Conservation (phyloP, 2,113 vertebrate species). For the Cisticola juncidis region DNA sequence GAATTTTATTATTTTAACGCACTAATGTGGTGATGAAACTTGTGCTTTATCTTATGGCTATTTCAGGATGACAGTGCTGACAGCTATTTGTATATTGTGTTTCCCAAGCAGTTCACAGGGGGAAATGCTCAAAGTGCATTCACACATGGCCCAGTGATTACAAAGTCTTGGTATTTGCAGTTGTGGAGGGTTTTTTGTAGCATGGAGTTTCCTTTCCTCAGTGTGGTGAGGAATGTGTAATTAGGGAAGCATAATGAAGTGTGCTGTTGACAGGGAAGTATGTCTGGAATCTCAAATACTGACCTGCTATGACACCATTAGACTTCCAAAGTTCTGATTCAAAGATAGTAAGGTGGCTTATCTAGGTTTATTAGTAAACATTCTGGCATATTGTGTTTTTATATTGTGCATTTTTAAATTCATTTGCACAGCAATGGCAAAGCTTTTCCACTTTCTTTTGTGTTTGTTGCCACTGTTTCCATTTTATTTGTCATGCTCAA, state of each 20-base stretch:
- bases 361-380: neutral
- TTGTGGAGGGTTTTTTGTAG: neutral
- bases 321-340: neutral
- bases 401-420: neutral
- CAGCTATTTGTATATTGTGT: neutral
- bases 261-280: slow-evolving; percentile 23
- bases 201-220: neutral
- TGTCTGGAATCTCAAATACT: slow-evolving; percentile 27
- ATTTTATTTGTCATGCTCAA: neutral
- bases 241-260: slow-evolving; percentile 18
- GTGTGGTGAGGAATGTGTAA: neutral
- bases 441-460: neutral
- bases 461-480: neutral
- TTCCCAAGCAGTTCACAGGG: neutral
- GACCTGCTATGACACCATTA: neutral
- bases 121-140: neutral
- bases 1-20: neutral
- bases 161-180: neutral
- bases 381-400: neutral
- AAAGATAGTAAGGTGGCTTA: neutral
- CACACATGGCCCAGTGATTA: neutral
- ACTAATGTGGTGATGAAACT: neutral
- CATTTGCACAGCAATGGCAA: neutral
- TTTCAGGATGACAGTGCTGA: neutral
- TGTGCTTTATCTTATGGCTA: neutral